Base-by-base conservation (phyloP, 30 jellyfish, hydroid and myxozoan genomes). In the Pseudorhiza aurosa region DNA sequence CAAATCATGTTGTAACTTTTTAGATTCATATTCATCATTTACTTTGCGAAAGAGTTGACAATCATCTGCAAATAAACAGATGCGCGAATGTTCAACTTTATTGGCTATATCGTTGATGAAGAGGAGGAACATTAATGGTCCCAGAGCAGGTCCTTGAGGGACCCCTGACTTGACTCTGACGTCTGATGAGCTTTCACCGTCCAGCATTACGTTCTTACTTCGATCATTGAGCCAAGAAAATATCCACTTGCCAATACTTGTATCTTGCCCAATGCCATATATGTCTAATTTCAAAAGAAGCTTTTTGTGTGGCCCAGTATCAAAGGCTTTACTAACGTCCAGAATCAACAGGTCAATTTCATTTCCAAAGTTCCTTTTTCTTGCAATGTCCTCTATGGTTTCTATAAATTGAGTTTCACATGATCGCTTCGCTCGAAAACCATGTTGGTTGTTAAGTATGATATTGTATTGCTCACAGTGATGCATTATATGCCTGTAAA, bases 381-480 rank as follows among this genome's bases (percentile, higher is more conserved):
- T 22, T 30, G 83, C 42, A 24, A 65, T 26, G n/a, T n/a, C n/a
- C n/a, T n/a, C n/a, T 58, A 82, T 47, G 33, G 94, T 82, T 67
- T 53, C 65, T 51, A 67, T 53, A 21, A 82, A 58, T 58, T 82
- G 87, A 49, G 94, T 82, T 58, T 82, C 94, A 82, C 87, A 53
- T 28, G 75, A 50, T 7, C 74, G 87, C 74, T 73, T 47, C 29
- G 60, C 63, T 51, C 87, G 59, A 56, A 73, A 73, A 4, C 87
- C 87, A 28, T 73, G 87, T 73, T 49, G 87, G 75, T 56, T 27
- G 42, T 73, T 58, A 1, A 32, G 60, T 28, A 73, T 29, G 46
- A 73, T 36, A 32, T 73, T 53, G 64, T 73, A 36, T 50, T 49
- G 75, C 35, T 73, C 60, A 21, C 59, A 8, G 75, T 73, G 75